Conservation (phyloP, 1,140 invertebrate species). For the Cryptotermes secundus region DNA sequence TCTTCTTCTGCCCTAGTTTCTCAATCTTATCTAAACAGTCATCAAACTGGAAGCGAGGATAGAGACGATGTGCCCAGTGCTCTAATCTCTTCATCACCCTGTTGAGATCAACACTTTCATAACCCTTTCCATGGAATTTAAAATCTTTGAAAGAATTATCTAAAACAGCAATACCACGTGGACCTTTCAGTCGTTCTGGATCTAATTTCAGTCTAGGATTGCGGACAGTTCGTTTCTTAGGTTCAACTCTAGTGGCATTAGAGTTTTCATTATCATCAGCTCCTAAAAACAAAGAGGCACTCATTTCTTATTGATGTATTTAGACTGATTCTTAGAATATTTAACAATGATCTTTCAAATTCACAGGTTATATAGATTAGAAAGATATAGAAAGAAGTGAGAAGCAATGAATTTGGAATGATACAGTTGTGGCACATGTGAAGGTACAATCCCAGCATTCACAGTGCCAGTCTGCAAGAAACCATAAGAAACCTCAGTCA, state of each 20-base stretch:
- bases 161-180: slow-evolving; percentile 75
- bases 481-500: no score
- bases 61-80: slow-evolving; percentile 90
- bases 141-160: slow-evolving; percentile 78
- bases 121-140: slow-evolving; percentile 80
- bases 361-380: no score
- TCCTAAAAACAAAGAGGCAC: no score
- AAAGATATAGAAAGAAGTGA: no score
- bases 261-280: background rate
- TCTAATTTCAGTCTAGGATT: slow-evolving; percentile 38
- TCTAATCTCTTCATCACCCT: slow-evolving; percentile 78
- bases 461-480: no score
- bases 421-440: no score
- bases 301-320: no score
- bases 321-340: no score
- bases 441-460: no score
- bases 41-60: slow-evolving; percentile 84
- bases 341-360: no score
- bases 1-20: slow-evolving; percentile 71
- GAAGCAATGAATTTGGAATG: no score
- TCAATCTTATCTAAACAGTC: slow-evolving; percentile 82
- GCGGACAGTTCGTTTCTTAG: slow-evolving; percentile 32
- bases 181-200: slow-evolving; percentile 57
- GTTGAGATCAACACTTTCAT: slow-evolving; percentile 82
- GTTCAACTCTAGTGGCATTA: slow-evolving; percentile 20